Evolutionary conservation across 1,140 invertebrate genomes (phyloP).

Genomic region (Calliopsis andreniformis): DNA sequence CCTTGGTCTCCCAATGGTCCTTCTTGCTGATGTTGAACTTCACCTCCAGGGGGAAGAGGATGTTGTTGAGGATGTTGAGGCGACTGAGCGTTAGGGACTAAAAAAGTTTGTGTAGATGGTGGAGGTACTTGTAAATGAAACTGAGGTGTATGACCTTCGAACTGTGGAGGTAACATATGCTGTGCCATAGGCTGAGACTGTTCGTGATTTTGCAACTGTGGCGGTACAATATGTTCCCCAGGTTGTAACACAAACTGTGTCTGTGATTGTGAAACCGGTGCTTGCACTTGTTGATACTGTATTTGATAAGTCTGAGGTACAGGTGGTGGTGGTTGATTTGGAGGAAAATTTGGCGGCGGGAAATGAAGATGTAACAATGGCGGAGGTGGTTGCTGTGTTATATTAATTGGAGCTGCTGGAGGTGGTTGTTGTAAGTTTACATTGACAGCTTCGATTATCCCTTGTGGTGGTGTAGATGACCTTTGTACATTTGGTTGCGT

Average conservation of each 20-base stretch:
- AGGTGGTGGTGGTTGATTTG: conserved; percentile 78
- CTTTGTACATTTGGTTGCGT: conserved; percentile 75
- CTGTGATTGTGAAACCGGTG: conserved; percentile 70
- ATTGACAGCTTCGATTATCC: conserved; percentile 77
- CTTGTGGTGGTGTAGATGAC: conserved; percentile 74
- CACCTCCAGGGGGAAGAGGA: conserved; percentile 63
- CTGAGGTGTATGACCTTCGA: conserved; percentile 73
- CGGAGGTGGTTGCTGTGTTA: conserved; percentile 76
- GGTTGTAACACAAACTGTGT: conserved; percentile 76
- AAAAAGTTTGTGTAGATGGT: conserved; percentile 71
- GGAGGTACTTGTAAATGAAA: conserved; percentile 76
- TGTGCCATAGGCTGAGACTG: conserved; percentile 67
- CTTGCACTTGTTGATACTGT: conserved; percentile 76
- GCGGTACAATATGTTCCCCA: conserved; percentile 73
- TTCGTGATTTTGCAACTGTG: conserved; percentile 74
- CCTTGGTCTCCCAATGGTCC: conserved; percentile 71
- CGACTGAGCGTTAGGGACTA: conserved; percentile 72
- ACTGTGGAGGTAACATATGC: conserved; percentile 72
- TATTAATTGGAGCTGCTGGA: conserved; percentile 71
- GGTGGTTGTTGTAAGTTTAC: conserved; percentile 80
- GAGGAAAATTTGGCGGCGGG: conserved; percentile 77
- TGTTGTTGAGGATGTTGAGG: conserved; percentile 69
- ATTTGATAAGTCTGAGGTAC: conserved; percentile 80
- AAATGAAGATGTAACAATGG: conserved; percentile 77
- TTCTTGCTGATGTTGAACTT: conserved; percentile 73